phyloP scores from a whole-genome alignment of 2,888 invertebrate genomes.

The Caenorhabditis zanzibari region DNA sequence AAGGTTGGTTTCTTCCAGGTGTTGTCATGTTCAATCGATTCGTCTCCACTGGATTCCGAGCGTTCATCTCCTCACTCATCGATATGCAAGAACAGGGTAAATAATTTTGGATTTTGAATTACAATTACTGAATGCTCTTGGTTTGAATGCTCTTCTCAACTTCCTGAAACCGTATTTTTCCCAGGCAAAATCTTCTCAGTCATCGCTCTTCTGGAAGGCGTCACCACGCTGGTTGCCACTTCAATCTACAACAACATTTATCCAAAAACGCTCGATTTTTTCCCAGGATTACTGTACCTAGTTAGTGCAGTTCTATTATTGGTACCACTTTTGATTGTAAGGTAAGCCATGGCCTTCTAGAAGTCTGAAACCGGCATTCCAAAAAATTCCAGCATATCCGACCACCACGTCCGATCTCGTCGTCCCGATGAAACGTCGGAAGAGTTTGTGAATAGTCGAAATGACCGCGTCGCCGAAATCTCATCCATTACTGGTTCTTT shows the following conservation, averaged over 20 bases:
- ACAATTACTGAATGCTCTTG: not conserved
- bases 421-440: constrained; percentile 49
- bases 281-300: constrained; percentile 83
- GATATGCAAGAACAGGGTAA: constrained; percentile 82
- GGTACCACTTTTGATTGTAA: constrained; percentile 73
- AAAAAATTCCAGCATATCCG: constrained; percentile 40
- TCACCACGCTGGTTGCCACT: constrained; percentile 83
- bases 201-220: constrained; percentile 83
- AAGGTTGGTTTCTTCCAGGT: constrained; percentile 68
- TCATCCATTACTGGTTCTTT: not conserved
- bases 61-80: constrained; percentile 83
- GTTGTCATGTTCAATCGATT: constrained; percentile 83
- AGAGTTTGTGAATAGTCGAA: constrained; percentile 60
- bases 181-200: constrained; percentile 83
- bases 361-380: too few species aligned
- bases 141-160: not conserved
- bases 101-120: too few species aligned
- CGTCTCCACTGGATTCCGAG: constrained; percentile 83
- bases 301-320: constrained; percentile 74
- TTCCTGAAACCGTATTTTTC: constrained; percentile 7
- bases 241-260: constrained; percentile 84
- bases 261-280: constrained; percentile 83
- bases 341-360: constrained; percentile 67
- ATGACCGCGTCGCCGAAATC: constrained; percentile 61
- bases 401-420: constrained; percentile 33